Percentiles rank a stretch among this genome's conserved stretches.
These are phyloP conservation scores for Campylomormyrus tamandua DNA, from an alignment of 2,113 vertebrate genomes.

Conservation along the genomic window DNA sequence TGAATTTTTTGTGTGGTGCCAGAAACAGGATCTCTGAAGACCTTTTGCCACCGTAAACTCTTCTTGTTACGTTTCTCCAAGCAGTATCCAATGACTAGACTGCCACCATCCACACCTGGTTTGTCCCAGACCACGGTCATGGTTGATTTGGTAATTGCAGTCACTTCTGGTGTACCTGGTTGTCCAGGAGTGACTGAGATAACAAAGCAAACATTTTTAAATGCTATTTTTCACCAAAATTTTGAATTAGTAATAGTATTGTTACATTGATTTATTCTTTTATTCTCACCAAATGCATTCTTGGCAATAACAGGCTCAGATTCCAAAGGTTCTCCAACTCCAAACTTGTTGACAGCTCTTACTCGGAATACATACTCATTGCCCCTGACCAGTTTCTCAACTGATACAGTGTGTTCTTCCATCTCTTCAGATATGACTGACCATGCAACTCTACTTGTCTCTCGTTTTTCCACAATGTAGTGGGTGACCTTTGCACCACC, in stretches of 20 bases:
- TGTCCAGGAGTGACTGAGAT: conserved; percentile 84
- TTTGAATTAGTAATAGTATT: conserved; percentile 13
- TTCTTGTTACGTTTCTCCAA: conserved; percentile 93
- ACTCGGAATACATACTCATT: conserved; percentile 94
- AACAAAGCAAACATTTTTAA: conserved; percentile 18
- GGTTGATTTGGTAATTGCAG: conserved; percentile 76
- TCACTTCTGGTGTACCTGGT: conserved; percentile 78
- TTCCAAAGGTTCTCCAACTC: conserved; percentile 82
- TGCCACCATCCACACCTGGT: conserved; percentile 84
- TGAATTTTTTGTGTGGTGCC: conserved; percentile 77
- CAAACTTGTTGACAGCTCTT: conserved; percentile 88
- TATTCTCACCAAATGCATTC: conserved; percentile 85
- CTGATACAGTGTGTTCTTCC: conserved; percentile 63
- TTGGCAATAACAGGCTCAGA: conserved; percentile 86
- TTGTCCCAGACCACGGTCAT: conserved; percentile 89
- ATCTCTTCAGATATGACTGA: conserved; percentile 78
- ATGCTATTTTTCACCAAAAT: neutral
- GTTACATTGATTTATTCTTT: conserved; percentile 10
- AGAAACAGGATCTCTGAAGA: conserved; percentile 80
- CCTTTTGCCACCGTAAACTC: conserved; percentile 87
- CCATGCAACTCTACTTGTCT: conserved; percentile 91
- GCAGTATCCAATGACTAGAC: conserved; percentile 78
- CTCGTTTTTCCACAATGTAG: conserved; percentile 87
- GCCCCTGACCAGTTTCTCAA: conserved; percentile 82
- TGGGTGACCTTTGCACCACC: conserved; percentile 85